These are phyloP conservation scores for Lacanobia wlatinum DNA, from an alignment of 2,888 invertebrate genomes.

Conservation along the genomic window DNA sequence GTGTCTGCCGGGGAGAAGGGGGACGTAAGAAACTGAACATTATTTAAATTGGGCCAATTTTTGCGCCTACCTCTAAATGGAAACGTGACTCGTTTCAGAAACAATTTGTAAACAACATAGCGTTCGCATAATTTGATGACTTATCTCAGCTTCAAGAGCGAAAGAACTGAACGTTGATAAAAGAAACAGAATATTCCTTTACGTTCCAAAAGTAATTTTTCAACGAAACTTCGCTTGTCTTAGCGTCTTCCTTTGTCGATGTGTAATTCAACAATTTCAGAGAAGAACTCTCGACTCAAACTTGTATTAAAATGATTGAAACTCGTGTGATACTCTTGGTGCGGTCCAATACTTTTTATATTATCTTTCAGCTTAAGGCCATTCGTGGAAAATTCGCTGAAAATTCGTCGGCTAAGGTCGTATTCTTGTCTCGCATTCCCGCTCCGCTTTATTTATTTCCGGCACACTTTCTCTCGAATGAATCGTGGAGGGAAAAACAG, in stretches of 20 bases:
- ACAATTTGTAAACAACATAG: slow-evolving; percentile 82
- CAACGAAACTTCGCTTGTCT: slow-evolving; percentile 55
- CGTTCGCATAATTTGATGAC: slow-evolving; percentile 82
- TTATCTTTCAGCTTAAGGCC: slow-evolving; percentile 64
- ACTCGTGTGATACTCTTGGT: slow-evolving; percentile 60
- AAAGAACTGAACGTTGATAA: slow-evolving; percentile 75
- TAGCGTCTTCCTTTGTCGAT: slow-evolving; percentile 42
- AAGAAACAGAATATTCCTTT: slow-evolving; percentile 71
- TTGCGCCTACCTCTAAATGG: slow-evolving; percentile 74
- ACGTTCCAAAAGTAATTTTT: slow-evolving; percentile 67
- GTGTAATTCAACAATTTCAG: slow-evolving; percentile 52
- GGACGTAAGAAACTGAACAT: slow-evolving; percentile 67
- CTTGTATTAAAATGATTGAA: slow-evolving; percentile 60
- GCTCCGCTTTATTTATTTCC: slow-evolving; percentile 77
- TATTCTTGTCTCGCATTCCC: slow-evolving; percentile 73
- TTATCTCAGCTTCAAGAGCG: slow-evolving; percentile 77
- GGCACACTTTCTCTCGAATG: slow-evolving; percentile 74
- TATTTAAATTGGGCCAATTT: slow-evolving; percentile 80
- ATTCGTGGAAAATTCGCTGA: slow-evolving; percentile 66
- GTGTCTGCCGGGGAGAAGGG: slow-evolving; percentile 35
- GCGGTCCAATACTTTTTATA: slow-evolving; percentile 59
- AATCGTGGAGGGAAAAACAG: slow-evolving; percentile 80
- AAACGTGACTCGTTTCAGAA: slow-evolving; percentile 80
- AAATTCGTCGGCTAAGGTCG: slow-evolving; percentile 64
- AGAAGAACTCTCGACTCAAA: slow-evolving; percentile 39